phyloP scores from a whole-genome alignment of 2,888 invertebrate species.

The Meloe dianella region DNA sequence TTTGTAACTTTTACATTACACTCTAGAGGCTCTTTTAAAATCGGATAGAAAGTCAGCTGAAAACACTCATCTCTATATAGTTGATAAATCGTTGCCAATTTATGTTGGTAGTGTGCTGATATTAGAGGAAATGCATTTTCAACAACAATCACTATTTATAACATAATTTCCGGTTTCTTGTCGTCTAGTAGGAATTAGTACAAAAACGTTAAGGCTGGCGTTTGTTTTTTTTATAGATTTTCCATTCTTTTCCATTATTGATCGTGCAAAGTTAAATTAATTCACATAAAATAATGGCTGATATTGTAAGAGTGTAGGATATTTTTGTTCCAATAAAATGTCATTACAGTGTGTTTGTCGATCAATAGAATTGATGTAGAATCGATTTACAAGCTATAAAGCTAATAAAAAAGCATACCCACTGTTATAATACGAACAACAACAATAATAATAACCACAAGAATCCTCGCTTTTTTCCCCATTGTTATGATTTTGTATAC shows the following conservation, averaged over 20 bases:
- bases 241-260: no score
- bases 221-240: neutral
- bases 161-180: neutral
- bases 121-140: neutral
- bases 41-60: no score
- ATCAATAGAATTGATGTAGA: slow-evolving; percentile 29
- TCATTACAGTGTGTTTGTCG: neutral
- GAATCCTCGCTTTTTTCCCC: neutral
- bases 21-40: neutral
- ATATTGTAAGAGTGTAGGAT: no score
- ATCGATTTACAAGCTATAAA: slow-evolving; percentile 24
- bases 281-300: no score
- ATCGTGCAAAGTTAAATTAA: neutral
- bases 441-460: no score
- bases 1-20: no score
- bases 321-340: no score
- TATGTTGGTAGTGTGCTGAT: neutral
- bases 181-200: neutral
- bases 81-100: neutral
- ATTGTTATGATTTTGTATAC: neutral
- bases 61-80: neutral
- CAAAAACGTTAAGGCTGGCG: neutral
- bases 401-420: slow-evolving; percentile 32
- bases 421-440: neutral
- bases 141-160: neutral